Base-by-base conservation (phyloP, 2,888 invertebrate species). In the Conus canariensis region DNA sequence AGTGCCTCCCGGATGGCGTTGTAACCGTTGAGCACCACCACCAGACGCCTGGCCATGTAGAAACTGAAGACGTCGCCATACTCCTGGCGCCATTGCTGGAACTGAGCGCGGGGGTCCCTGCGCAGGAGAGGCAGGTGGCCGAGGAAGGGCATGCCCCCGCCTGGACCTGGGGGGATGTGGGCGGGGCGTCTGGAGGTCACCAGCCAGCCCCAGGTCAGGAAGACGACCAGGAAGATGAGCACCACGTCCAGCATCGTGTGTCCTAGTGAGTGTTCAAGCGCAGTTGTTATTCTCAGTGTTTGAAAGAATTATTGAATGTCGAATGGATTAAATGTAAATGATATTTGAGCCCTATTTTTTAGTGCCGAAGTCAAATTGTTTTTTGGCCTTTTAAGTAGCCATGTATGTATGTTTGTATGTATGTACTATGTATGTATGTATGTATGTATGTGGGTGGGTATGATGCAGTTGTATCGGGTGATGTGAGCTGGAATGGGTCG, bases 51-150 rank as follows among this genome's bases (percentile, higher is more conserved):
- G 30, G 30, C 86, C 86, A 86, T 64, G 86, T 45, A 86, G 64
- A 86, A 60, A 19, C 86, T 67, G 86, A 86, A 86, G 67, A 86
- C 86, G 67, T 86, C 86, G 10, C 86, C 86, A 16, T 67, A 45
- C 19, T 64, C 60, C 59, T 58, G 64, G 19, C 86, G 64, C 86
- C 86, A 86, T 67, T 8, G 7, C 30, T 45, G 59, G 64, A 86
- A 86, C 86, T 86, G 86, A 16, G 86, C 22, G 16, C 86, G 3
- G 19, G 86, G 86, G 45, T 86, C 86, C 86, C 60, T 30, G 67
- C 58, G 60, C 12, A 86, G 64, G 30, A 86, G 64, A 5, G 64
- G 86, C 60, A 86, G 67, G 45, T 86, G 86, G 14, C 86, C 86
- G 6, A 86, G 60, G 45, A 86, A 25, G 16, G 86, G 86, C 19